A percentile compares a stretch with the other conserved stretches of the same genome.
These are phyloP conservation scores for Streptopelia turtur DNA, from an alignment of 2,797 vertebrate genomes.

Conservation along the genomic window DNA sequence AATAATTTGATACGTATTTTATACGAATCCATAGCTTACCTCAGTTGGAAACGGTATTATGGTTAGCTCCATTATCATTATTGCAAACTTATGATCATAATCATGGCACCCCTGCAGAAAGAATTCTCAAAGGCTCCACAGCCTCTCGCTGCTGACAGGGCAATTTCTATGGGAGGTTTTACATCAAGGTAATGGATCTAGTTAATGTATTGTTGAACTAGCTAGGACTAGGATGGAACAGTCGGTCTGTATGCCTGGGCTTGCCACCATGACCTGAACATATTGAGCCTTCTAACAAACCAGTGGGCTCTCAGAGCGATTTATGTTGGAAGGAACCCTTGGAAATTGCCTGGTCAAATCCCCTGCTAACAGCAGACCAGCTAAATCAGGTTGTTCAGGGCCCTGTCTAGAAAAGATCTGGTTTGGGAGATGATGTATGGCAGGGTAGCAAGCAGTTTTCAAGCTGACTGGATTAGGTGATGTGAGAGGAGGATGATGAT, in stretches of 20 bases:
- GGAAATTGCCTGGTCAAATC: neutral
- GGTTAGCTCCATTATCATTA: slow-evolving; percentile 61
- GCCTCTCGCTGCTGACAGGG: neutral
- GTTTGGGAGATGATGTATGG: neutral
- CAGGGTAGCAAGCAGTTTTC: neutral
- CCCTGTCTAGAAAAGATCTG: neutral
- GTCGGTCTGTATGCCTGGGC: neutral
- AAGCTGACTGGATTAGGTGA: slow-evolving; percentile 1
- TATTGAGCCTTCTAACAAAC: neutral
- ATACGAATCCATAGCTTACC: slow-evolving; percentile 68
- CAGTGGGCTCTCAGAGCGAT: accelerated
- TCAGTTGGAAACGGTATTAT: slow-evolving; percentile 52
- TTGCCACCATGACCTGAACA: accelerated
- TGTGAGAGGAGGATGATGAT: slow-evolving; percentile 14
- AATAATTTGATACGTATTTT: slow-evolving; percentile 71
- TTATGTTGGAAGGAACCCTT: neutral
- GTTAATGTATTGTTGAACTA: neutral
- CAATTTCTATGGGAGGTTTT: neutral
- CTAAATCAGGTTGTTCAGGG: neutral
- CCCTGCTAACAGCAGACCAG: neutral
- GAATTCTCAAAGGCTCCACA: neutral
- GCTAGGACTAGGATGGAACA: neutral
- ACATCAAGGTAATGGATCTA: neutral
- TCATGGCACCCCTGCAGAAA: slow-evolving; percentile 39
- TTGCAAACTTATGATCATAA: slow-evolving; percentile 51